phyloP scores from a whole-genome alignment of 2,888 invertebrate species.

The Octodonta nipae region DNA sequence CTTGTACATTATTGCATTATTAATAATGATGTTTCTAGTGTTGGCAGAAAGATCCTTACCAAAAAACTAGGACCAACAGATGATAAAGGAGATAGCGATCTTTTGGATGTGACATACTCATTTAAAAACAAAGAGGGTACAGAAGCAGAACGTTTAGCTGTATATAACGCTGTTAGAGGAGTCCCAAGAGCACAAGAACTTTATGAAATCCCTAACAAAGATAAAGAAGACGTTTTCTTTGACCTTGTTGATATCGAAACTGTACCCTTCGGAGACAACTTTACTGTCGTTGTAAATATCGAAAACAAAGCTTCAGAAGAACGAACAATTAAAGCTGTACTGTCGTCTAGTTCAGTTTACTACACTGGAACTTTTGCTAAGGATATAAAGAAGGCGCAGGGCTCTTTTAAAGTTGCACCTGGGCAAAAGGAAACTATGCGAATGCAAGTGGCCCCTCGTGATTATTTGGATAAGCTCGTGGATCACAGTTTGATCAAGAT shows the following conservation, averaged over 20 bases:
- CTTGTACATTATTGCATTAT: not conserved
- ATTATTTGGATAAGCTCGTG: constrained; percentile 64
- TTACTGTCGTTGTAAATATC: constrained; percentile 51
- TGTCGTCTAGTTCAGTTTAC: constrained; percentile 57
- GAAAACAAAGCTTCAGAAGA: constrained; percentile 46
- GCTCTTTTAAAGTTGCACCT: constrained; percentile 42
- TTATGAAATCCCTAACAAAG: constrained; percentile 39
- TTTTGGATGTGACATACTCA: constrained; percentile 51
- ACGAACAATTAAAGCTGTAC: constrained; percentile 47
- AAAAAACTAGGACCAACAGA: constrained; percentile 61
- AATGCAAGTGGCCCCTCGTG: constrained; percentile 36
- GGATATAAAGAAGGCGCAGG: constrained; percentile 53
- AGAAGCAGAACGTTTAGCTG: constrained; percentile 56
- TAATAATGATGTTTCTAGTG: constrained; percentile 42
- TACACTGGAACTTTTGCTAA: constrained; percentile 64
- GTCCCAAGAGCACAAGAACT: constrained; percentile 46
- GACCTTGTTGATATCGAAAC: constrained; percentile 53
- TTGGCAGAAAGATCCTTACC: constrained; percentile 61
- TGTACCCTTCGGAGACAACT: constrained; percentile 55
- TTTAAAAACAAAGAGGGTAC: constrained; percentile 66
- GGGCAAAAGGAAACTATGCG: constrained; percentile 36
- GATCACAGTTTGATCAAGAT: constrained; percentile 72
- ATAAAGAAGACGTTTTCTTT: constrained; percentile 49
- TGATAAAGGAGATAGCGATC: constrained; percentile 55
- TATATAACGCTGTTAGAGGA: constrained; percentile 61